These are phyloP conservation scores for Bemisia tabaci DNA, from an alignment of 1,140 invertebrate genomes.

Conservation along the genomic window DNA sequence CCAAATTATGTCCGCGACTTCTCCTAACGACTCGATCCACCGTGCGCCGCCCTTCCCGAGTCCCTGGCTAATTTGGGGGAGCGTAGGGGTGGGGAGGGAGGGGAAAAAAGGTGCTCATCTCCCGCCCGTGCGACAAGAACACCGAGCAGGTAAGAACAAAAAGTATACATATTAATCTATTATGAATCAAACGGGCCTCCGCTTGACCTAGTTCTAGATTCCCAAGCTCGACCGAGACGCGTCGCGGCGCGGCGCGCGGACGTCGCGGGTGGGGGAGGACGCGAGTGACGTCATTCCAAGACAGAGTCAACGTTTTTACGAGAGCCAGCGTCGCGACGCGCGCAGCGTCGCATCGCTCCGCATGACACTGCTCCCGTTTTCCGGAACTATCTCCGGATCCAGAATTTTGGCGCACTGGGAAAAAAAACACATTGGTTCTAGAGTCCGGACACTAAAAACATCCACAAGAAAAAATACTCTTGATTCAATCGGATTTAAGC, in stretches of 20 bases:
- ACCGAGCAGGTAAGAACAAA: neutral
- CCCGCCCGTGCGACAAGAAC: neutral
- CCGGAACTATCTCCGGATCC: too few relatives aligned
- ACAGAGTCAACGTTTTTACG: neutral
- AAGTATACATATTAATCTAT: neutral
- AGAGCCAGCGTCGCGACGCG: too few relatives aligned
- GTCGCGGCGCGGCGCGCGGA: neutral
- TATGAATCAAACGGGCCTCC: neutral
- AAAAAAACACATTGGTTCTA: too few relatives aligned
- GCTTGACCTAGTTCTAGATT: neutral
- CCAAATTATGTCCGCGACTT: too few relatives aligned
- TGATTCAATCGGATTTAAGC: too few relatives aligned
- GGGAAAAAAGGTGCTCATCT: neutral
- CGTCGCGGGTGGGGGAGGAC: neutral
- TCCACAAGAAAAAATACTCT: too few relatives aligned
- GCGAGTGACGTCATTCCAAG: neutral
- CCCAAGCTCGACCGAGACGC: too few relatives aligned
- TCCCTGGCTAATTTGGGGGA: neutral
- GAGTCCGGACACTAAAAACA: too few relatives aligned
- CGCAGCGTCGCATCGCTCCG: neutral
- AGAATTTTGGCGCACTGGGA: too few relatives aligned
- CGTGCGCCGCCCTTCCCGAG: neutral
- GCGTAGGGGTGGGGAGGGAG: neutral
- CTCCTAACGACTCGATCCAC: too few relatives aligned
- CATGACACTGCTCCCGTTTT: too few relatives aligned